Conservation (phyloP, 35 echinoderm and acorn worm species). For the Anneissia japonica region DNA sequence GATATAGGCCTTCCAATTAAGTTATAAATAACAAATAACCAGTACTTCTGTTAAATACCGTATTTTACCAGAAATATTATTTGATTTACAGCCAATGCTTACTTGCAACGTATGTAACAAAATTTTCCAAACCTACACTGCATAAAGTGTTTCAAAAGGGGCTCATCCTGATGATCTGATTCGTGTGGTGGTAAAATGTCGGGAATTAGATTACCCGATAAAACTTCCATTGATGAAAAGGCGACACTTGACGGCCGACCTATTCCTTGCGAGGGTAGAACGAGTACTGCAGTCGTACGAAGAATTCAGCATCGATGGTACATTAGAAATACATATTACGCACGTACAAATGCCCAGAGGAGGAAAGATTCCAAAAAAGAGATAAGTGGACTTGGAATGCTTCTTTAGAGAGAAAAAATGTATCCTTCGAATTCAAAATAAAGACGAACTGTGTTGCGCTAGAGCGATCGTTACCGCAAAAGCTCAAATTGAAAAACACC, state of each 20-base stretch:
- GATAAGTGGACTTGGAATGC: background rate
- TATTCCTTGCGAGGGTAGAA: conserved; percentile 1
- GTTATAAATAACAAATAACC: no score
- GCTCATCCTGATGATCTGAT: background rate
- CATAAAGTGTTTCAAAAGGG: no score
- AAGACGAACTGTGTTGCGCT: conserved; percentile 14
- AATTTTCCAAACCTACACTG: no score
- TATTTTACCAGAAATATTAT: no score
- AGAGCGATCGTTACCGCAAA: conserved; percentile 29
- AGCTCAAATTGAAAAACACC: background rate
- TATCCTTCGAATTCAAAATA: conserved; percentile 15
- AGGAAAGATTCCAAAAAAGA: background rate
- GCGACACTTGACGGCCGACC: background rate
- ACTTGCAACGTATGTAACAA: no score
- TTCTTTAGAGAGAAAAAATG: conserved; percentile 1
- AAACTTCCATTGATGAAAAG: conserved; percentile 4
- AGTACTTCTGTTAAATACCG: no score
- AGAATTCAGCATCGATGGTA: background rate
- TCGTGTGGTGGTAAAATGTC: background rate
- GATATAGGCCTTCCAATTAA: no score
- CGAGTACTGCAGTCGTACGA: conserved; percentile 22
- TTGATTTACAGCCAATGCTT: no score
- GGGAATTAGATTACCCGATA: background rate
- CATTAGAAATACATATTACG: background rate
- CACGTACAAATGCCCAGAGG: conserved; percentile 11